Evolutionary conservation across 2,113 vertebrate genomes (phyloP), one percentile per base, ranked within the genome.

Genomic region (Petroica traversi): DNA sequence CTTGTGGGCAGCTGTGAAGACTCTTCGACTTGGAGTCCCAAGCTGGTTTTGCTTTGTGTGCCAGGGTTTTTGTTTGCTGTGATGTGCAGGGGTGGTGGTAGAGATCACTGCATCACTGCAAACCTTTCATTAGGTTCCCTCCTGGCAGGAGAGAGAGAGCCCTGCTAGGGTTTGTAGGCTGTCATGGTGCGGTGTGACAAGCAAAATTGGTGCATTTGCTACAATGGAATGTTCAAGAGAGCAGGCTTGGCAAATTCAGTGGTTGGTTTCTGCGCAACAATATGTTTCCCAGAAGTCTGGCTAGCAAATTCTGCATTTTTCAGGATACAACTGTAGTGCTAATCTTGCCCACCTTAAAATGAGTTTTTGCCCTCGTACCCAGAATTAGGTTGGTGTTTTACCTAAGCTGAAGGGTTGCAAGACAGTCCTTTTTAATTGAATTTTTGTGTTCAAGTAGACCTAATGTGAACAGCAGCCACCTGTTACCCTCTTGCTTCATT

Each of bases 181-280:
- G 25, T 31, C 9, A 0, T 5, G 28, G 25, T 52, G 31, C 5
- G 0, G 10, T 1, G 0, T 12, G 10, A 36, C n/a, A 18, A 22
- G 48, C 40, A 49, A 22, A 64, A 22, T 13, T 15, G 19, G 33
- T 52, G 43, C 19, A 7, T 11, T 79, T 36, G 22, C 78, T 34
- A 18, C 33, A 48, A 22, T 62, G 45, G 58, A 66, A 23, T 3
- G 23, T 41, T 19, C 31, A 28, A 43, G 57, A 18, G 13, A 10
- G 10, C 5, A 1, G 16, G 13, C 34, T 46, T 85, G 61, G 62
- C 33, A 33, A 22, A 33, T n/a, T 9, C 77, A 5, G 0, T 18
- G 10, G 22, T 15, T 72, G 26, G 13, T 55, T 82, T 90, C 58
- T 73, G 28, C 51, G 73, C 41, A 52, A 15, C 12, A 49, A 34